phyloP scores from a whole-genome alignment of 30 jellyfish, hydroid and myxozoan species.

The Nemopilema nomurai region DNA sequence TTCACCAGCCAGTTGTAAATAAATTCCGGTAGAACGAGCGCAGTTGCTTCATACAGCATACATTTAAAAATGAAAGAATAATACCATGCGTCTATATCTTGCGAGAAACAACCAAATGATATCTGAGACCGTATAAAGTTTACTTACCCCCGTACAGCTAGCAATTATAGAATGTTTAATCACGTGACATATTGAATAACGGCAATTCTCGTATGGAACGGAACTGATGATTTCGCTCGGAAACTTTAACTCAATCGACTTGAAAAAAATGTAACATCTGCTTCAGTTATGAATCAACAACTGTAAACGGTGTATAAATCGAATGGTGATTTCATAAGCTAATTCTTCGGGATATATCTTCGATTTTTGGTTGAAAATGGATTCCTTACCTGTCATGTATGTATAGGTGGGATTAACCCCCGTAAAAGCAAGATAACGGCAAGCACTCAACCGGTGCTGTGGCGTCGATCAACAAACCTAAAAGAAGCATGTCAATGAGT shows the following conservation, averaged over 20 bases:
- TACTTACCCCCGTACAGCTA: conserved; percentile 41
- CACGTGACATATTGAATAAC: conserved; percentile 62
- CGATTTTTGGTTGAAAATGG: not conserved
- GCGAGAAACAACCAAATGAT: conserved; percentile 47
- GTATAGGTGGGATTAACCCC: conserved; percentile 23
- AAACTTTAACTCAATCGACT: not conserved
- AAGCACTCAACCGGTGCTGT: conserved; percentile 68
- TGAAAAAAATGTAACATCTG: not conserved
- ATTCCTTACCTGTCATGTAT: not conserved
- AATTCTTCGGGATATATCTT: not conserved
- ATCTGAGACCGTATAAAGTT: conserved; percentile 31
- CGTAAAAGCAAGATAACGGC: conserved; percentile 50
- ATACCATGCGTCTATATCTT: conserved; percentile 24
- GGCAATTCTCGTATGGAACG: conserved; percentile 24
- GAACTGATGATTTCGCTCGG: conserved; percentile 33
- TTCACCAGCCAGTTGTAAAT: not conserved
- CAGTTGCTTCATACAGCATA: not conserved
- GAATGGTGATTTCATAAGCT: not conserved
- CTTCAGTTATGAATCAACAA: not conserved
- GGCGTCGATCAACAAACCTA: conserved; percentile 70
- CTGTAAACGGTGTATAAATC: not conserved
- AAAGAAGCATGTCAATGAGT: conserved; percentile 53
- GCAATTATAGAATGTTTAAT: conserved; percentile 41
- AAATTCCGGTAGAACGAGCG: not conserved
- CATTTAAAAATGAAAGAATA: conserved; percentile 9